Conservation (phyloP, 2,888 invertebrate genomes). For the Teinopalpus imperialis region DNA sequence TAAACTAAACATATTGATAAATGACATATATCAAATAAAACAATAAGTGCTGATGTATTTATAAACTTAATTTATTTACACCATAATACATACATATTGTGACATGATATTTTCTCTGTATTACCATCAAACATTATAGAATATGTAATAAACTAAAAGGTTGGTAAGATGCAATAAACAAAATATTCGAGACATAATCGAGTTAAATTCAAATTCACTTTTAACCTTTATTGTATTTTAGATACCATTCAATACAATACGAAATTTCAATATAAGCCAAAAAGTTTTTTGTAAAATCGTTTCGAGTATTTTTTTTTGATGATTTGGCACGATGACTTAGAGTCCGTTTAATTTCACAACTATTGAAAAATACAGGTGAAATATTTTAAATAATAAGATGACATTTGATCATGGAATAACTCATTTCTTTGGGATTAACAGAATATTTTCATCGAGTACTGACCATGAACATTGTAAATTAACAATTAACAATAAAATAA, state of each 20-base stretch:
- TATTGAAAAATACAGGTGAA: background rate
- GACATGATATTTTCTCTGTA: conserved; percentile 66
- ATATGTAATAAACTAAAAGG: conserved; percentile 36
- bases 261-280: background rate
- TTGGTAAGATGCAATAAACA: conserved; percentile 14
- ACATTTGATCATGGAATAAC: conserved; percentile 1
- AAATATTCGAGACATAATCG: conserved; percentile 34
- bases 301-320: background rate
- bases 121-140: conserved; percentile 48
- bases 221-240: no score
- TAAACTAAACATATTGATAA: no score
- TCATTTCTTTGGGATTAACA: conserved; percentile 21
- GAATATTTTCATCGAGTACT: conserved; percentile 45
- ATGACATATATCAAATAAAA: conserved; percentile 62
- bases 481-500: conserved; percentile 53
- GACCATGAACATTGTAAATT: conserved; percentile 47
- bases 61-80: conserved; percentile 81
- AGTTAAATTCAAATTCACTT: background rate
- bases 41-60: conserved; percentile 71
- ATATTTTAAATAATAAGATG: conserved; percentile 1
- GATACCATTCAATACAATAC: background rate
- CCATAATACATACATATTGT: conserved; percentile 74
- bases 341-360: background rate
- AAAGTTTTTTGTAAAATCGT: background rate
- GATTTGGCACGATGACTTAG: conserved; percentile 19